phyloP scores from a whole-genome alignment of 2,113 vertebrate genomes.

The Engystomops pustulosus region DNA sequence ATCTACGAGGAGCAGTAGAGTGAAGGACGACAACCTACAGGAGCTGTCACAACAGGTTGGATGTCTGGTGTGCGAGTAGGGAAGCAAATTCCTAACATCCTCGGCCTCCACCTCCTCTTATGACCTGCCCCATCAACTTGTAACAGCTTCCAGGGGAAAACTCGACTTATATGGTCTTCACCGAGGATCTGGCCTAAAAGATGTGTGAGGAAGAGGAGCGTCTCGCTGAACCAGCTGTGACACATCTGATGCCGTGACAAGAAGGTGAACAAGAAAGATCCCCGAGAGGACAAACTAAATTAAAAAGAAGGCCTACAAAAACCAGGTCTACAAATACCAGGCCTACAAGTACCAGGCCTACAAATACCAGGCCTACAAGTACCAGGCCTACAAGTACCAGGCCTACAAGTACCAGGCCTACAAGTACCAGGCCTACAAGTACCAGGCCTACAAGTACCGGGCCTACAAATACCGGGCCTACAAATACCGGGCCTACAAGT shows the following conservation, averaged over 20 bases:
- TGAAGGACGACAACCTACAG: not conserved
- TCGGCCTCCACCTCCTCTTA: not conserved
- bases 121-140: not conserved
- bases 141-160: not conserved
- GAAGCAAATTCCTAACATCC: conserved; percentile 15
- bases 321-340: too few relatives aligned
- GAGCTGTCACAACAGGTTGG: conserved; percentile 45
- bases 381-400: too few relatives aligned
- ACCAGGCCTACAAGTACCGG: too few relatives aligned
- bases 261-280: not conserved
- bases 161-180: not conserved
- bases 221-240: not conserved
- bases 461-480: too few relatives aligned
- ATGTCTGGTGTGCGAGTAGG: not conserved
- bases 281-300: too few relatives aligned
- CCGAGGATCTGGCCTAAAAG: not conserved
- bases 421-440: too few relatives aligned
- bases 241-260: not conserved
- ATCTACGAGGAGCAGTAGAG: not conserved
- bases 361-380: too few relatives aligned
- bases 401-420: too few relatives aligned
- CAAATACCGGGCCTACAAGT: too few relatives aligned
- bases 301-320: too few relatives aligned
- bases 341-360: too few relatives aligned
- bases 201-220: not conserved